Percentiles rank a stretch among this genome's conserved stretches.
Evolutionary conservation across 1,140 invertebrate genomes (phyloP).

Genomic region (Brachionus koreanus): DNA sequence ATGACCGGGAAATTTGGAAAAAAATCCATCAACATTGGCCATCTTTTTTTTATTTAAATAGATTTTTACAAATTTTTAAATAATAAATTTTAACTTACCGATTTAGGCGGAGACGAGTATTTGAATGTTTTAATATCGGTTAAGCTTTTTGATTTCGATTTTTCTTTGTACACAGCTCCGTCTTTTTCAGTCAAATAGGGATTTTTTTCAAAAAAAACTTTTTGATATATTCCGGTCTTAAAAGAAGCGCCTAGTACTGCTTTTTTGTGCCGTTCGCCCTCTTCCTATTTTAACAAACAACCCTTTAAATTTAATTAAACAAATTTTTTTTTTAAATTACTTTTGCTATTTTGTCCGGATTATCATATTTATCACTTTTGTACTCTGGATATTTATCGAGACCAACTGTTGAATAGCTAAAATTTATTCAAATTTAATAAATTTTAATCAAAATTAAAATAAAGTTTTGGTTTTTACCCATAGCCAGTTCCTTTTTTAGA

Average conservation of each 20-base stretch:
- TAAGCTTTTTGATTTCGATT: slow-evolving; percentile 45
- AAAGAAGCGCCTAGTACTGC: slow-evolving; percentile 54
- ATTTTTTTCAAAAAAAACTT: slow-evolving; percentile 54
- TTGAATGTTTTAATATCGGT: slow-evolving; percentile 54
- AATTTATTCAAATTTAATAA: not conserved
- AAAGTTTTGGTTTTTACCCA: slow-evolving; percentile 51
- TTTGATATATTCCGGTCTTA: slow-evolving; percentile 54
- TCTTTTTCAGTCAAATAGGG: slow-evolving; percentile 52
- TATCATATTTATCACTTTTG: slow-evolving; percentile 45
- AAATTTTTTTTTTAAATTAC: not conserved
- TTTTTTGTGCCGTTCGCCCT: slow-evolving; percentile 50
- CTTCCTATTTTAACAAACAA: slow-evolving; percentile 47
- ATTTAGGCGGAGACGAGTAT: slow-evolving; percentile 55
- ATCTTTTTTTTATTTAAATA: slow-evolving; percentile 48
- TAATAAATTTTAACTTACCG: slow-evolving; percentile 47
- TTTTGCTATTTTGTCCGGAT: not conserved
- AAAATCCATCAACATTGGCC: slow-evolving; percentile 56
- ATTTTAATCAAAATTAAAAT: not conserved
- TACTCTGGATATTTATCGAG: slow-evolving; percentile 45
- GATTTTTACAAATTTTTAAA: not conserved
- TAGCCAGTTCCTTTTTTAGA: slow-evolving; percentile 58
- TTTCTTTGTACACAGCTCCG: slow-evolving; percentile 48
- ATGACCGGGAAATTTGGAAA: slow-evolving; percentile 56
- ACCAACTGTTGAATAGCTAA: slow-evolving; percentile 3
- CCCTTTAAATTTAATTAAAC: not conserved